These are phyloP conservation scores for Hyphantria cunea DNA, from an alignment of 1,140 invertebrate species.

Conservation along the genomic window DNA sequence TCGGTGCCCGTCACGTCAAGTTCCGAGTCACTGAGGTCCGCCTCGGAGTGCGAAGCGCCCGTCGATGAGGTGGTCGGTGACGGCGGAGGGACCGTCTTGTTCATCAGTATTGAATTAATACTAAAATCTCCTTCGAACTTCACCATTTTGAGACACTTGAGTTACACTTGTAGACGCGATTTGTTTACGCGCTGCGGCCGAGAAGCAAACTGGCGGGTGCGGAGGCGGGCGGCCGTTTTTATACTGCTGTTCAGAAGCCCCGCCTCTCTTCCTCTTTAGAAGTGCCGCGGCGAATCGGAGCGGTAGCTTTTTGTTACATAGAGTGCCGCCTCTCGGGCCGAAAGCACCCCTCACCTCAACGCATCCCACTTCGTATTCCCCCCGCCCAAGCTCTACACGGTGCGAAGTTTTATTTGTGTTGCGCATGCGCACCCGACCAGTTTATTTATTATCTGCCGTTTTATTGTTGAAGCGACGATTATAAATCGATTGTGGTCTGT, in stretches of 20 bases:
- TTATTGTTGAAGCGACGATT: constrained; percentile 35
- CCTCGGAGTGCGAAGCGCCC: constrained; percentile 59
- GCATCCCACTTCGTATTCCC: constrained; percentile 8
- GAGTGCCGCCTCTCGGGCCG: constrained; percentile 43
- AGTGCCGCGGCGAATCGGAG: constrained; percentile 44
- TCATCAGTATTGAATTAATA: constrained; percentile 77
- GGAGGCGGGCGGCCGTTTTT: constrained; percentile 63
- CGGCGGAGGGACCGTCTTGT: constrained; percentile 63
- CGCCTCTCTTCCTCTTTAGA: constrained; percentile 52
- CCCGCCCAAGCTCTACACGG: constrained; percentile 32
- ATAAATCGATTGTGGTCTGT: constrained; percentile 40
- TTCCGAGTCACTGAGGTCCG: constrained; percentile 83
- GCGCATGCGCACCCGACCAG: constrained; percentile 24
- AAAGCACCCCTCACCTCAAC: constrained; percentile 32
- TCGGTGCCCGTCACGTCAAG: constrained; percentile 90
- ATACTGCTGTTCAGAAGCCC: constrained; percentile 45
- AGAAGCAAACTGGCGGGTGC: constrained; percentile 64
- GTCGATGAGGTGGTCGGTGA: constrained; percentile 61
- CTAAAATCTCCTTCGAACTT: constrained; percentile 80
- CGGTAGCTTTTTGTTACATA: constrained; percentile 64
- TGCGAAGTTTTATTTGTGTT: constrained; percentile 37
- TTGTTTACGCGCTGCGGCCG: constrained; percentile 58
- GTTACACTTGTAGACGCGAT: constrained; percentile 37
- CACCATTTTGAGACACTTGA: constrained; percentile 68
- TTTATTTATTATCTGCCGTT: constrained; percentile 41